Evolutionary conservation across 1,140 invertebrate species (phyloP).

Genomic region (Hyphantria cunea): DNA sequence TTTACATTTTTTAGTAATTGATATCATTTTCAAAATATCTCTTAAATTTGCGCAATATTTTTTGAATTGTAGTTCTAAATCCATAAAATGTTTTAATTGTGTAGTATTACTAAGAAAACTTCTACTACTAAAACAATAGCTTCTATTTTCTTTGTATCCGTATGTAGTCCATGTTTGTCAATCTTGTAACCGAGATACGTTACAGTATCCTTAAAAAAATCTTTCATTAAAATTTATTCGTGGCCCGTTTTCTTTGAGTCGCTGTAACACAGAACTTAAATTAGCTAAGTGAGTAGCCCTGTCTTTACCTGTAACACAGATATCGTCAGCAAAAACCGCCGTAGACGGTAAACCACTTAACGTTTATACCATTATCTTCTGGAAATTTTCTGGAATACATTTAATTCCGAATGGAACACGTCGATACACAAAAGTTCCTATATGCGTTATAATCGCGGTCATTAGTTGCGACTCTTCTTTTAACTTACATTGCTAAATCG

Average conservation of each 20-base stretch:
- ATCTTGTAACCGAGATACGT: conserved; percentile 31
- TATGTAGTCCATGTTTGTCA: conserved; percentile 25
- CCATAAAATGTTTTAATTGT: conserved; percentile 25
- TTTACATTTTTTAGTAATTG: conserved; percentile 3
- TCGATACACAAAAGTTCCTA: too few species aligned
- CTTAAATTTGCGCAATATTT: conserved; percentile 28
- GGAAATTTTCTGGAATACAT: too few species aligned
- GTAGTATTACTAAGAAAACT: conserved; percentile 14
- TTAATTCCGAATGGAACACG: too few species aligned
- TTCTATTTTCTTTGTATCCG: conserved; percentile 24
- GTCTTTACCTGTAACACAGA: too few species aligned
- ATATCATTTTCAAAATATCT: background rate
- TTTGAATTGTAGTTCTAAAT: conserved; percentile 19
- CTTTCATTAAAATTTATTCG: conserved; percentile 24
- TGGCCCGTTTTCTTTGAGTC: conserved; percentile 17
- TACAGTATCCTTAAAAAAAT: conserved; percentile 30
- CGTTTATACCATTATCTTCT: too few species aligned
- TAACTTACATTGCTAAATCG: too few species aligned
- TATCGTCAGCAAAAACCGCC: too few species aligned
- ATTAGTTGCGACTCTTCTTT: too few species aligned
- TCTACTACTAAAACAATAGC: conserved; percentile 18
- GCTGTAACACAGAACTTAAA: conserved; percentile 22
- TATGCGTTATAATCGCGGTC: too few species aligned
- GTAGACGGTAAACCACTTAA: too few species aligned
- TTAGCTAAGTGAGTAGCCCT: conserved; percentile 9